These are phyloP conservation scores for Pomacea canaliculata DNA, from an alignment of 2,888 invertebrate genomes.

Conservation along the genomic window DNA sequence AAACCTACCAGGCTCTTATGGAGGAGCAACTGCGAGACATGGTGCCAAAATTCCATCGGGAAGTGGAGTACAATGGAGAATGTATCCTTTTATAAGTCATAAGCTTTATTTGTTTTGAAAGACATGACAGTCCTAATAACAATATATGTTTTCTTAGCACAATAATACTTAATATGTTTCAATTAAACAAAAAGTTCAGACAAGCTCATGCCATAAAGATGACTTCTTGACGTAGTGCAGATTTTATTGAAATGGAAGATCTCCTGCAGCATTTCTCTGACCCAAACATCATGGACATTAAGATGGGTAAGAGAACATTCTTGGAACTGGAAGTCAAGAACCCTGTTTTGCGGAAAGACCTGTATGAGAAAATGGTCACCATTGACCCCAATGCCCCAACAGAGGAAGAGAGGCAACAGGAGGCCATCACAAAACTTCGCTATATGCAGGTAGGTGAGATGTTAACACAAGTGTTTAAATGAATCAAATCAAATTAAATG, in stretches of 20 bases:
- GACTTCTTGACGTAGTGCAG: constrained; percentile 52
- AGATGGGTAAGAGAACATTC: constrained; percentile 94
- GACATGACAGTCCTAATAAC: too few relatives aligned
- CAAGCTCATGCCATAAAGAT: too few relatives aligned
- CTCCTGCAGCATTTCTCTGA: constrained; percentile 89
- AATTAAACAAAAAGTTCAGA: too few relatives aligned
- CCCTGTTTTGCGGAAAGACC: constrained; percentile 83
- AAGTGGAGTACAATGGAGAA: constrained; percentile 73
- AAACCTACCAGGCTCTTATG: constrained; percentile 81
- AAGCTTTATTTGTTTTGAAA: constrained; percentile 57
- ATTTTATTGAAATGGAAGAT: constrained; percentile 95
- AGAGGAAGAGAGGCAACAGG: constrained; percentile 81
- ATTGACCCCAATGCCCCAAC: constrained; percentile 91
- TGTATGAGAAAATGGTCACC: constrained; percentile 95
- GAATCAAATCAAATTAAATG: too few relatives aligned
- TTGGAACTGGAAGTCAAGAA: constrained; percentile 95
- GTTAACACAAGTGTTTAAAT: neutral
- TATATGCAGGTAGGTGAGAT: constrained; percentile 80
- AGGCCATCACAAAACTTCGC: constrained; percentile 92
- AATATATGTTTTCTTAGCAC: too few relatives aligned
- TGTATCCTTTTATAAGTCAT: constrained; percentile 67
- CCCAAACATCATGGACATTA: constrained; percentile 96
- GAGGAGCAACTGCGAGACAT: constrained; percentile 81
- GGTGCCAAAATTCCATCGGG: constrained; percentile 87
- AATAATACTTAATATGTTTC: too few relatives aligned